Percentiles rank a stretch among this genome's conserved stretches.
These are phyloP conservation scores for Riptortus pedestris DNA, from an alignment of 1,140 invertebrate species.

Conservation along the genomic window DNA sequence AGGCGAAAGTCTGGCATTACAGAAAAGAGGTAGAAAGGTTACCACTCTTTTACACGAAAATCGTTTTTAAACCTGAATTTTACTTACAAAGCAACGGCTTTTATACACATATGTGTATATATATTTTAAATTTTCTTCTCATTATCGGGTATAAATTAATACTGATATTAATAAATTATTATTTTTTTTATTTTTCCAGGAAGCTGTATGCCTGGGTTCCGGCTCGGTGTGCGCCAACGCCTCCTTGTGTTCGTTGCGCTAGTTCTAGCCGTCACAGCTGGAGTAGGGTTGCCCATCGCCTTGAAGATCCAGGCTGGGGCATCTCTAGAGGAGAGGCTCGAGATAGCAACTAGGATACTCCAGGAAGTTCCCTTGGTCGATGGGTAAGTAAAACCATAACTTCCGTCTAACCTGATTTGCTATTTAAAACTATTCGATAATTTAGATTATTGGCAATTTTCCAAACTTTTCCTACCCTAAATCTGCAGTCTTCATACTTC, in stretches of 20 bases:
- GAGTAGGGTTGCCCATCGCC: slow-evolving; percentile 37
- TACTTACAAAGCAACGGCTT: no score
- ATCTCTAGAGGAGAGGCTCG: slow-evolving; percentile 35
- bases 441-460: neutral
- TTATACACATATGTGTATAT: no score
- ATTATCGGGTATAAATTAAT: neutral
- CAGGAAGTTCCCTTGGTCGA: slow-evolving; percentile 40
- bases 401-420: neutral
- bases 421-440: neutral
- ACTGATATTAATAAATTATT: neutral
- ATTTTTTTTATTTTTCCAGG: slow-evolving; percentile 22
- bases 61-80: no score
- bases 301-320: slow-evolving; percentile 35
- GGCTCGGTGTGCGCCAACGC: slow-evolving; percentile 27
- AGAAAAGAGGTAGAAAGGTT: no score
- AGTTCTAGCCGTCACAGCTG: slow-evolving; percentile 36
- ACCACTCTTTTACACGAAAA: no score
- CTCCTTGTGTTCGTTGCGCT: slow-evolving; percentile 35
- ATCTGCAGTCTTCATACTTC: no score
- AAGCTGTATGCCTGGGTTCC: slow-evolving; percentile 23
- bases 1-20: no score
- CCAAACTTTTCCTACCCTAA: slow-evolving; percentile 3
- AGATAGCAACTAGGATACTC: slow-evolving; percentile 36
- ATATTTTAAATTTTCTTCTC: no score
- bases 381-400: slow-evolving; percentile 36